phyloP scores from a whole-genome alignment of 2,888 invertebrate species.

The Shargacucullia verbasci region DNA sequence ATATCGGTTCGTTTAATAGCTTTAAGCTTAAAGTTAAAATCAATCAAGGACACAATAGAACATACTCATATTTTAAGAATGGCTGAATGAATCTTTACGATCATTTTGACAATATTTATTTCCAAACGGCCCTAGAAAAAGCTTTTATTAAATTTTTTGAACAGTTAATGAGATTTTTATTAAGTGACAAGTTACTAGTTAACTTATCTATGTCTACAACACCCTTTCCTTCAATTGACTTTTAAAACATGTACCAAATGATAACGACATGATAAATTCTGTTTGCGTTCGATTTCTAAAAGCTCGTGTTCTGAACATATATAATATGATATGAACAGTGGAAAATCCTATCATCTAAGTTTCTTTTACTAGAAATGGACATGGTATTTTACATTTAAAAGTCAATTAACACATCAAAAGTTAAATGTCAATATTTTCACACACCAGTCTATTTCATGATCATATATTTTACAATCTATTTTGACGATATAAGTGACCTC shows the following conservation, averaged over 20 bases:
- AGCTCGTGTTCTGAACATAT: constrained; percentile 1
- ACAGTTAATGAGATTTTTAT: constrained; percentile 1
- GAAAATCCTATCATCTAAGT: no score
- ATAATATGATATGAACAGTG: background rate
- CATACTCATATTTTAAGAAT: no score
- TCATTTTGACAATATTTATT: no score
- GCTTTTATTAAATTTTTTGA: no score
- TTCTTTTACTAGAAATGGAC: no score
- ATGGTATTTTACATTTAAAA: background rate
- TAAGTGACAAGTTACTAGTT: constrained; percentile 3
- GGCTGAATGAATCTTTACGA: no score
- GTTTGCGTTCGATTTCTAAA: constrained; percentile 35
- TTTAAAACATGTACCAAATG: constrained; percentile 44
- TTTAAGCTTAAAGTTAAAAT: no score
- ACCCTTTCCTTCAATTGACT: constrained; percentile 12
- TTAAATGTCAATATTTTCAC: constrained; percentile 1
- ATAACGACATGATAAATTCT: constrained; percentile 38
- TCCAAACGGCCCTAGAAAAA: no score
- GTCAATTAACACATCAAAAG: background rate
- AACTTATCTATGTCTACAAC: constrained; percentile 41
- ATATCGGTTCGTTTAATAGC: no score
- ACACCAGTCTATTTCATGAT: no score
- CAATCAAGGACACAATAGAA: no score
- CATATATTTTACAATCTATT: constrained; percentile 9
- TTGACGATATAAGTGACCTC: constrained; percentile 49